A percentile compares a stretch with the other conserved stretches of the same genome.
phyloP scores from a whole-genome alignment of 2,888 invertebrate genomes.

The Habroteleia sp. region DNA sequence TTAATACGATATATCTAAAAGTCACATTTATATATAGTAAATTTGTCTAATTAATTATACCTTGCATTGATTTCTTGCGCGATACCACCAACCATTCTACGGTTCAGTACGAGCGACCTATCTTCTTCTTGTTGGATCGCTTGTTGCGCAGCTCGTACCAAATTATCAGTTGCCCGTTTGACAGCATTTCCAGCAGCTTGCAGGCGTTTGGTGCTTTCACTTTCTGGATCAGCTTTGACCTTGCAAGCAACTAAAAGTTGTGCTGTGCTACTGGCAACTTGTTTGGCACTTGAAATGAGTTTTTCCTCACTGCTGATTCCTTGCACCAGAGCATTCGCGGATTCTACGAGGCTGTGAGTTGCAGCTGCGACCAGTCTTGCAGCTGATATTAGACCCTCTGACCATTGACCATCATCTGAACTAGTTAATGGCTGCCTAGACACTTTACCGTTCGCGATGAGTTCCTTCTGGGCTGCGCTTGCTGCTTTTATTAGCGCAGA shows the following conservation, averaged over 20 bases:
- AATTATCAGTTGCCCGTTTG: slow-evolving; percentile 97
- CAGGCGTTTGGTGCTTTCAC: slow-evolving; percentile 94
- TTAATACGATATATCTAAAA: too few relatives aligned
- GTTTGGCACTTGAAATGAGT: slow-evolving; percentile 96
- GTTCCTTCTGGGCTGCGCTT: slow-evolving; percentile 97
- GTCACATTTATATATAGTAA: too few relatives aligned
- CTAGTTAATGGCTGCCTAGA: slow-evolving; percentile 90
- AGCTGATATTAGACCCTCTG: slow-evolving; percentile 97
- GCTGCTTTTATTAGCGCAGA: slow-evolving; percentile 98
- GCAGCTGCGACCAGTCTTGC: slow-evolving; percentile 98
- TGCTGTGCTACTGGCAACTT: slow-evolving; percentile 98
- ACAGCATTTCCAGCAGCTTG: slow-evolving; percentile 98
- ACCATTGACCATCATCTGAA: slow-evolving; percentile 98
- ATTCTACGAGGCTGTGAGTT: slow-evolving; percentile 98
- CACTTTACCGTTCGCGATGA: slow-evolving; percentile 94
- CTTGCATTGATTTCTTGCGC: slow-evolving; percentile 95
- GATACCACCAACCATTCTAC: slow-evolving; percentile 97
- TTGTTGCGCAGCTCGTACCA: slow-evolving; percentile 96
- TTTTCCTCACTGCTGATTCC: slow-evolving; percentile 96
- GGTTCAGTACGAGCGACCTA: slow-evolving; percentile 92
- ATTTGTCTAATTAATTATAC: slow-evolving; percentile 23
- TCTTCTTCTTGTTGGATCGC: slow-evolving; percentile 96
- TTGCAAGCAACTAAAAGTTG: slow-evolving; percentile 98
- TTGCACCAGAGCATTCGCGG: slow-evolving; percentile 97
- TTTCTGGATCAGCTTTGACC: slow-evolving; percentile 98